These are phyloP conservation scores for Actinostola sp. DNA, from an alignment of 92 coral and sea anemone genomes.

Conservation along the genomic window DNA sequence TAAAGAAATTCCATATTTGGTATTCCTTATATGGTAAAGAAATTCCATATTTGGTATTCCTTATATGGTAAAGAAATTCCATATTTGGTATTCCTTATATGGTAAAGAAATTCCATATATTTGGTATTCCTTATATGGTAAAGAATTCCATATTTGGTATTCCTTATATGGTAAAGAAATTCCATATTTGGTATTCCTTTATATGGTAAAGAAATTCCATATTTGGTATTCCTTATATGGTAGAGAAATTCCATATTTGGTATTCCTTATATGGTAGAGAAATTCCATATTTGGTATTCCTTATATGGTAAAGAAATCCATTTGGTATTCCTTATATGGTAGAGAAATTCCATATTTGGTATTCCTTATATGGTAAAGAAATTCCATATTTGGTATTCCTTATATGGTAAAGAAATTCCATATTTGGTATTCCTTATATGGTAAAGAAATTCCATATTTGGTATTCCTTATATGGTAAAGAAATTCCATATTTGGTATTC, in stretches of 20 bases:
- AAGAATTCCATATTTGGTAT: neutral
- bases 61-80: neutral
- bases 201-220: neutral
- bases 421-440: slow-evolving; percentile 1
- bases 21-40: neutral
- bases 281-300: neutral
- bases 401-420: neutral
- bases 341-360: neutral
- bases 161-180: neutral
- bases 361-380: neutral
- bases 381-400: neutral
- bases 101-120: neutral
- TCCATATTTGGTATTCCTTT: neutral
- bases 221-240: slow-evolving; percentile 1
- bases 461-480: neutral
- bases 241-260: neutral
- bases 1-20: neutral
- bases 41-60: neutral
- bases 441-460: neutral
- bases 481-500: neutral
- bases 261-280: neutral
- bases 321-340: neutral
- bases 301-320: too few relatives aligned
- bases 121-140: slow-evolving; percentile 1
- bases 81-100: neutral